A percentile compares a stretch with the other conserved stretches of the same genome.
phyloP scores from a whole-genome alignment of 2,797 vertebrate genomes.

The Urophycis tenuis region DNA sequence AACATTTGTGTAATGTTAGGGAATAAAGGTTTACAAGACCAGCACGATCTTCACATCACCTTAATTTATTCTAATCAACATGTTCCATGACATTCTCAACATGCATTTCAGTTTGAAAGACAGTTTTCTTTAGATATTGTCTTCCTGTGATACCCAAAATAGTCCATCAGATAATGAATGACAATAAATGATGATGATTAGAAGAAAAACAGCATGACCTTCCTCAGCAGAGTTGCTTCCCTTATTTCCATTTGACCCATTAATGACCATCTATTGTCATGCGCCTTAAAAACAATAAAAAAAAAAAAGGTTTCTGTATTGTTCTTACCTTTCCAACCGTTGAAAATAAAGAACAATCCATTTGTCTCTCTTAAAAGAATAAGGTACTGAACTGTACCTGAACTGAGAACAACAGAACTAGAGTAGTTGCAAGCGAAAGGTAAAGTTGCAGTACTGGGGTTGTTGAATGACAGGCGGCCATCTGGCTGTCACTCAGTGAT shows the following conservation, averaged over 20 bases:
- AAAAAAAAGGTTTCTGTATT: not conserved
- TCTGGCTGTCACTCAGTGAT: not conserved
- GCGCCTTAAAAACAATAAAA: not conserved
- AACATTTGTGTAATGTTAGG: not conserved
- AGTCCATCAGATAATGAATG: too few species aligned
- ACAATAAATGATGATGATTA: too few species aligned
- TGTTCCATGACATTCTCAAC: too few species aligned
- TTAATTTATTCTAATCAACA: conserved; percentile 11
- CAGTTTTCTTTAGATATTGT: too few species aligned
- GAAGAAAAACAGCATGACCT: too few species aligned
- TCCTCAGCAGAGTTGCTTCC: too few species aligned
- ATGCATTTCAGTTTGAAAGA: too few species aligned
- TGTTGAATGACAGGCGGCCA: not conserved
- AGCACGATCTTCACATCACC: too few species aligned
- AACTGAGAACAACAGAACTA: not conserved
- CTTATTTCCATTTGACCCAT: too few species aligned
- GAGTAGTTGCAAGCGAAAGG: not conserved
- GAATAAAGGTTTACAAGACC: conserved; percentile 38
- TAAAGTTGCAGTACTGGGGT: not conserved
- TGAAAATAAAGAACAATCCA: conserved; percentile 1
- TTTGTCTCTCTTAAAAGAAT: conserved; percentile 9
- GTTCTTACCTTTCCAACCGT: conserved; percentile 39
- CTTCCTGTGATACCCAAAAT: too few species aligned
- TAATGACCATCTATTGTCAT: too few species aligned
- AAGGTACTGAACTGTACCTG: not conserved